A percentile compares a stretch with the other conserved stretches of the same genome.
Evolutionary conservation across 1,140 invertebrate genomes (phyloP).

Genomic region (Onthophagus taurus): DNA sequence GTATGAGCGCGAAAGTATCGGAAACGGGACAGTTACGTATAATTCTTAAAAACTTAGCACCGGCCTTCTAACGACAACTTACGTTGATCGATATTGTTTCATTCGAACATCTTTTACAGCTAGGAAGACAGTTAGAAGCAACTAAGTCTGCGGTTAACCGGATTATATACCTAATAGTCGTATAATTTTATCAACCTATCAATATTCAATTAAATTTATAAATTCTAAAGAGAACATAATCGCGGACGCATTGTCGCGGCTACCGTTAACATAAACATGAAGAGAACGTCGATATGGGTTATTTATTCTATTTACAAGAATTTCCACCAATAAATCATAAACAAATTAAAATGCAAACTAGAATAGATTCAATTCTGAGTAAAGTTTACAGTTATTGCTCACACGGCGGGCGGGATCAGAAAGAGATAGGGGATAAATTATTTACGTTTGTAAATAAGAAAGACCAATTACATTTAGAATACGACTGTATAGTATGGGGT

Average conservation of each 20-base stretch:
- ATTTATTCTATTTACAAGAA: constrained; percentile 3
- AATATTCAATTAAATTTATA: too few relatives aligned
- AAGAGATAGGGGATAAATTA: not conserved
- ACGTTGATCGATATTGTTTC: too few relatives aligned
- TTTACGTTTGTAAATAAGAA: constrained; percentile 3
- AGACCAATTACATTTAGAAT: constrained; percentile 18
- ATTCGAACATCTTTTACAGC: too few relatives aligned
- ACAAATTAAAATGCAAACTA: not conserved
- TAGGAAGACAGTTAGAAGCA: too few relatives aligned
- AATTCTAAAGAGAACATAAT: too few relatives aligned
- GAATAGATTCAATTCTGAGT: constrained; percentile 6
- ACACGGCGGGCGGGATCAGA: not conserved
- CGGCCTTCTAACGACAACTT: too few relatives aligned
- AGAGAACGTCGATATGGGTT: constrained; percentile 1
- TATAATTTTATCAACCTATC: too few relatives aligned
- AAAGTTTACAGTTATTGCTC: constrained; percentile 7
- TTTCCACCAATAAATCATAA: constrained; percentile 4
- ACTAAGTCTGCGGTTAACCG: too few relatives aligned
- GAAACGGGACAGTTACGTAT: too few relatives aligned
- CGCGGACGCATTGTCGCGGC: constrained; percentile 1
- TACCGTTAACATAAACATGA: constrained; percentile 2
- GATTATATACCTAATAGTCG: too few relatives aligned
- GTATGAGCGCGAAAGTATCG: too few relatives aligned
- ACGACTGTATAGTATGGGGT: constrained; percentile 26
- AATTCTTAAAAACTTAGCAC: too few relatives aligned